Base-by-base conservation (phyloP, 2,888 invertebrate species). In the Seira ritae region DNA sequence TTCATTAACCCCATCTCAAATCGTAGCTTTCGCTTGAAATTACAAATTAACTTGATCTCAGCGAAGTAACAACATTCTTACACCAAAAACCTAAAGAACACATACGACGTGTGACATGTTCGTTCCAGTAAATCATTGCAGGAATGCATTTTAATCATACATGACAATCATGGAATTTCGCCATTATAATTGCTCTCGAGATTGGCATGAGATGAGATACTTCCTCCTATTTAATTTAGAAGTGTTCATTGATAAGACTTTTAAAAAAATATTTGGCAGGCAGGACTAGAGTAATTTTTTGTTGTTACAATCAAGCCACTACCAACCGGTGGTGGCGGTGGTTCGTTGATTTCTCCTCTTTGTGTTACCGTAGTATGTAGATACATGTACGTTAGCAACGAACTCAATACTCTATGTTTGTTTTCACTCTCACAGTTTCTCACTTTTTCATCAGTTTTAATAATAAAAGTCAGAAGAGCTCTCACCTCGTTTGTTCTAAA, bases 61-160 rank as follows among this genome's bases (percentile, higher is more conserved):
- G 6, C 2, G 15, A 50, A 50, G 50, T 50, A n/a, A 50, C 50
- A 50, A 50, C 6, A 50, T 15, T 50, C 15, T 50, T n/a, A 31
- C 8, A 31, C 31, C 31, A 31, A 31, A 31, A 31, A 31, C 31
- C 2, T 31, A 31, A 31, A 31, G 31, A 8, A n/a, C 50, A 42
- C 42, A 50, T n/a, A 50, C 12, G 50, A 50, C 3, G 15, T 50
- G 50, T 50, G 50, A 50, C 50, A 15, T 15, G 67, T 67, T 50
- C n/a, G 82, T 82, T 82, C 76, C 82, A 82, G 82, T 77, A 60
- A 70, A 82, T 82, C 76, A 82, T 69, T 70, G 37, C 31, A 15
- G 76, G 75, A 80, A 76, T 81, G 70, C 81, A 71, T 73, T 82
- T 82, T 77, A 82, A 82, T 82, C 82, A 77, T 82, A 82, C 50